A percentile compares a stretch with the other conserved stretches of the same genome.
Evolutionary conservation across 2,888 invertebrate species (phyloP).

Genomic region (Lydus trimaculatus): DNA sequence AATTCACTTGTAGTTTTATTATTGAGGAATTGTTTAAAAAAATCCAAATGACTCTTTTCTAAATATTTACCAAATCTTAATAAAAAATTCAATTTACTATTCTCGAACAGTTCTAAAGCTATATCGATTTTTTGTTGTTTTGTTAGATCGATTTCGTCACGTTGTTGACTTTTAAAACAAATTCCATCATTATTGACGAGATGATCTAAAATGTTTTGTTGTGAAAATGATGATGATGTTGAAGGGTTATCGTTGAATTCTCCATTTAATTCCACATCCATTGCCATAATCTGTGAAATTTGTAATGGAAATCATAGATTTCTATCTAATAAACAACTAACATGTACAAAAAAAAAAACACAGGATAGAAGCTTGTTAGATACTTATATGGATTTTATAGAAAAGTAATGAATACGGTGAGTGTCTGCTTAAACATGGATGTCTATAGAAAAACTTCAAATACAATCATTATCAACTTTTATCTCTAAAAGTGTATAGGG

Average conservation of each 20-base stretch:
- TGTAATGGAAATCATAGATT: conserved; percentile 7
- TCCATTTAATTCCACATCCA: conserved; percentile 23
- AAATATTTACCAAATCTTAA: conserved; percentile 79
- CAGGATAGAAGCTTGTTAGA: neutral
- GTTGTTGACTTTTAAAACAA: conserved; percentile 84
- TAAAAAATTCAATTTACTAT: conserved; percentile 76
- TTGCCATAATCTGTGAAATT: conserved; percentile 26
- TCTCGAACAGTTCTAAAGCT: conserved; percentile 69
- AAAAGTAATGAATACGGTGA: neutral
- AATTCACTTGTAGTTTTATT: conserved; percentile 51
- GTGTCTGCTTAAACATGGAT: neutral
- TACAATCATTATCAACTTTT: no score
- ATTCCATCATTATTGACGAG: conserved; percentile 69
- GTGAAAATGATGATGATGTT: conserved; percentile 32
- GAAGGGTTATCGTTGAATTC: conserved; percentile 9
- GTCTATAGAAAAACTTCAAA: no score
- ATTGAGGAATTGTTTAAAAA: conserved; percentile 65
- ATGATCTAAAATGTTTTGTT: conserved; percentile 67
- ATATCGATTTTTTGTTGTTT: conserved; percentile 74
- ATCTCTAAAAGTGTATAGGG: no score
- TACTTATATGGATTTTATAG: neutral
- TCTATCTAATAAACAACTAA: conserved; percentile 9
- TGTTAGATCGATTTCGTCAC: conserved; percentile 77
- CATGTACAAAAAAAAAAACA: neutral
- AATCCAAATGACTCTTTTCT: conserved; percentile 71